Conservation (phyloP, 2,797 vertebrate genomes). For the Chloroceryle amazona region DNA sequence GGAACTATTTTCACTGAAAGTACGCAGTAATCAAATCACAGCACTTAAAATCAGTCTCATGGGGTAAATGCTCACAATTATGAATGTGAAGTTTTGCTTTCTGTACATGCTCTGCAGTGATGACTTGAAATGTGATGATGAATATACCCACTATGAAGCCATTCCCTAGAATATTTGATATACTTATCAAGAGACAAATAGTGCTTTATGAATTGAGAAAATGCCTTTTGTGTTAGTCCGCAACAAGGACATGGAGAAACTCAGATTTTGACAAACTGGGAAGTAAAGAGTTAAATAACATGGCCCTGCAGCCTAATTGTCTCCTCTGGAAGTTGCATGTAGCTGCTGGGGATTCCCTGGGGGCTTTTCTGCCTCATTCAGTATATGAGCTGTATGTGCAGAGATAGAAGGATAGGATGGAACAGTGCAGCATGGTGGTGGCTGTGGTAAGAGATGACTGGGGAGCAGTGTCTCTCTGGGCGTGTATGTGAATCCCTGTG, state of each 20-base stretch:
- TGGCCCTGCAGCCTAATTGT: background rate
- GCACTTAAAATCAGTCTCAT: slow-evolving; percentile 33
- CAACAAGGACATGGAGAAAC: background rate
- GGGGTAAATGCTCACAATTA: slow-evolving; percentile 19
- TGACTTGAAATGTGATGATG: background rate
- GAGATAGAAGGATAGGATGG: background rate
- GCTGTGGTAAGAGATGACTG: background rate
- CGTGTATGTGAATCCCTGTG: background rate
- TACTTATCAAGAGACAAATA: background rate
- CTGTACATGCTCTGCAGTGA: background rate
- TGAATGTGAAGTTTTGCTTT: slow-evolving; percentile 3
- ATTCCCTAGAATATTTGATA: background rate
- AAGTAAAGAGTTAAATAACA: background rate
- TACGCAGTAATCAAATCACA: slow-evolving; percentile 20
- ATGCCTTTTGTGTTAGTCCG: background rate
- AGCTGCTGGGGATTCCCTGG: background rate
- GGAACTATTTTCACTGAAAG: slow-evolving; percentile 19
- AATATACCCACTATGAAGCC: background rate
- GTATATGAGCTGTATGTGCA: background rate
- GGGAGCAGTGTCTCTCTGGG: background rate
- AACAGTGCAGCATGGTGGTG: background rate
- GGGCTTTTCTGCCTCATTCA: background rate
- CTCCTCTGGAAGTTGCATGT: background rate
- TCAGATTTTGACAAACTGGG: background rate
- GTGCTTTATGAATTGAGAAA: background rate